Evolutionary conservation across 2,797 vertebrate species (phyloP).

Genomic region (Euthynnus affinis): DNA sequence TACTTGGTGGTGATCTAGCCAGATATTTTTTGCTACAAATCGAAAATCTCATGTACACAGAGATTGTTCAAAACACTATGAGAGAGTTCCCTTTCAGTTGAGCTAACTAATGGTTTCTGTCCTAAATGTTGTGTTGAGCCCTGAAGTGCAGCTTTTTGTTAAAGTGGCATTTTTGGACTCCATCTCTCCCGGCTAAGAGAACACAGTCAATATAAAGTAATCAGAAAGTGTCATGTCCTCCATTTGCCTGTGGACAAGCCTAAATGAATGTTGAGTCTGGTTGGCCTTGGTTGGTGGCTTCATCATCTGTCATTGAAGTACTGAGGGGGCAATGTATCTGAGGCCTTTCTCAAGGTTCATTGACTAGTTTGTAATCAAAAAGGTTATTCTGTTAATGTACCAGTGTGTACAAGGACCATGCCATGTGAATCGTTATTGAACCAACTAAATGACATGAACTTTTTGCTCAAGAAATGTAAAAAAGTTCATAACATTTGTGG

Average conservation of each 20-base stretch:
- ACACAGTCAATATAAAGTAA: constrained; percentile 84
- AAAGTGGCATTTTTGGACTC: constrained; percentile 41
- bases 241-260: constrained; percentile 80
- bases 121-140: constrained; percentile 39
- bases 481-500: background rate
- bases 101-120: constrained; percentile 23
- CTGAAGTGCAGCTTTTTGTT: constrained; percentile 54
- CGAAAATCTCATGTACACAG: background rate
- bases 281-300: constrained; percentile 52
- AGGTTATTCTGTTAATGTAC: constrained; percentile 62
- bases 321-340: constrained; percentile 45
- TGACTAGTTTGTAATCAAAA: constrained; percentile 67
- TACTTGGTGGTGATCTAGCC: background rate
- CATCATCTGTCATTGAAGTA: constrained; percentile 72
- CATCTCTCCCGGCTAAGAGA: constrained; percentile 56
- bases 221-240: constrained; percentile 82
- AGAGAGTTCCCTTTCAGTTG: constrained; percentile 16
- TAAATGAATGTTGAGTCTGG: constrained; percentile 76
- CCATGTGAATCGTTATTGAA: constrained; percentile 32
- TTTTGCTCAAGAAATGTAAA: background rate
- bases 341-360: constrained; percentile 61
- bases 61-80: constrained; percentile 22
- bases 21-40: background rate
- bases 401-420: constrained; percentile 26
- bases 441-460: background rate